Percentiles rank a stretch among this genome's conserved stretches.
phyloP scores from a whole-genome alignment of 2,888 invertebrate genomes.

The Aelia acuminata region DNA sequence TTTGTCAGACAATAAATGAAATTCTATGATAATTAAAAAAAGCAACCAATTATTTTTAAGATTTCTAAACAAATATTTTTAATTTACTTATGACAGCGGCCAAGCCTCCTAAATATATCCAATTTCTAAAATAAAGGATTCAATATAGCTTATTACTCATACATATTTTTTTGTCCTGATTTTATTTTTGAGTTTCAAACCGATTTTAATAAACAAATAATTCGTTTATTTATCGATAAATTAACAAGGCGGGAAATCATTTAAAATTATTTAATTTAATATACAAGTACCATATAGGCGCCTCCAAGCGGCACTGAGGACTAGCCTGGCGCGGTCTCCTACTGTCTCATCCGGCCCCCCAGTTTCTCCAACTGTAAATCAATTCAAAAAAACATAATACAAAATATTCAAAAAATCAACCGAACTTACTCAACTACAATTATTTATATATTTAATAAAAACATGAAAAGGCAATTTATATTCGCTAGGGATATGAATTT shows the following conservation, averaged over 20 bases:
- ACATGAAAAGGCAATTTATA: too few relatives aligned
- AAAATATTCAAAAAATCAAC: not conserved
- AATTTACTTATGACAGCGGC: not conserved
- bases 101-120: not conserved
- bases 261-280: slow-evolving; percentile 45
- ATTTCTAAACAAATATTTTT: not conserved
- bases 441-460: not conserved
- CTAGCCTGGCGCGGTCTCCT: slow-evolving; percentile 51
- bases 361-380: slow-evolving; percentile 53
- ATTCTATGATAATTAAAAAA: not conserved
- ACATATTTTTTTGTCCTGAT: not conserved
- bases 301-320: slow-evolving; percentile 56
- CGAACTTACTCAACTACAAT: not conserved
- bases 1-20: not conserved
- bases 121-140: not conserved
- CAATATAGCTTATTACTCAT: not conserved
- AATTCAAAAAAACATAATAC: slow-evolving; percentile 36
- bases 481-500: too few relatives aligned
- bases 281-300: slow-evolving; percentile 50
- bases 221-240: not conserved
- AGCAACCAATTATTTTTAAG: not conserved
- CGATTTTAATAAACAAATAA: not conserved
- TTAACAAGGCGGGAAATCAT: not conserved
- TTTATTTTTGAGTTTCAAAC: not conserved
- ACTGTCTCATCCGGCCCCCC: slow-evolving; percentile 46